phyloP scores from a whole-genome alignment of 1,140 invertebrate genomes.

The Pentalonia nigronervosa region DNA sequence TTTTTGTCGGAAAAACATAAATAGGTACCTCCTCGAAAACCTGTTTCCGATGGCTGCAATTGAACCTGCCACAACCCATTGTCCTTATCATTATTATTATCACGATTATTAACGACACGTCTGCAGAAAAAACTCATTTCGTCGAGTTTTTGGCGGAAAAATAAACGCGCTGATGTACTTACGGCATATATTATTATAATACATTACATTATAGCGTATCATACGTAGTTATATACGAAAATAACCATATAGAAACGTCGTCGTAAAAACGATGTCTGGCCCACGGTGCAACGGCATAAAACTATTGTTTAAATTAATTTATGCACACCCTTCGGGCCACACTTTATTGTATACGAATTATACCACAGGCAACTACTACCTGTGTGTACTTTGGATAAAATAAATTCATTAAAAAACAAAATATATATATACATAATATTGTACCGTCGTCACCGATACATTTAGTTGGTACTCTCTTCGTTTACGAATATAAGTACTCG shows the following conservation, averaged over 20 bases:
- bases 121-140: background rate
- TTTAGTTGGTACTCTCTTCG: background rate
- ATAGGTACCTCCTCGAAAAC: background rate
- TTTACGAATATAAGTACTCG: too few relatives aligned
- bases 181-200: background rate
- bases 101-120: background rate
- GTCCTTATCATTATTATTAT: background rate
- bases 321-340: background rate
- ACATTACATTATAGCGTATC: too few relatives aligned
- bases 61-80: background rate
- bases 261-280: background rate
- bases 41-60: conserved; percentile 2
- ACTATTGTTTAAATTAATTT: conserved; percentile 24
- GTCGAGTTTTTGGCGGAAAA: background rate
- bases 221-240: background rate
- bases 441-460: background rate
- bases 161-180: background rate
- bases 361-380: background rate
- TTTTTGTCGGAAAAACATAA: background rate
- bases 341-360: background rate
- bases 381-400: background rate
- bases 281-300: background rate
- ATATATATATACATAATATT: background rate
- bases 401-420: background rate
- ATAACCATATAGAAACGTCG: background rate